Evolutionary conservation across 2,113 vertebrate species (phyloP).

Genomic region (Panthera leo): DNA sequence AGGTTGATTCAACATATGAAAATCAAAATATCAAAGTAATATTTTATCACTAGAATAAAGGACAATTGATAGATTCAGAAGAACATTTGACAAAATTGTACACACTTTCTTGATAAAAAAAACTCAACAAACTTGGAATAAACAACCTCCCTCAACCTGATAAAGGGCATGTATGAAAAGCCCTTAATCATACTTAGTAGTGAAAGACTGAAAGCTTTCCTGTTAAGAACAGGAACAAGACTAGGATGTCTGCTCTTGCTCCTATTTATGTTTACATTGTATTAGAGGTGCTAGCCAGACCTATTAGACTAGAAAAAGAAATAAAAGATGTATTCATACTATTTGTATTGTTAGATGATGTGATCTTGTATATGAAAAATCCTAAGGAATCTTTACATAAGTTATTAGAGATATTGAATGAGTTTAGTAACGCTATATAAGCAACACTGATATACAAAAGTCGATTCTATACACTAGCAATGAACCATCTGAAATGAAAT

Average conservation of each 20-base stretch:
- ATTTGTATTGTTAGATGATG: background rate
- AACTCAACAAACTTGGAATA: background rate
- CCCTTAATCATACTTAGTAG: background rate
- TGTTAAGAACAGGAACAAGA: background rate
- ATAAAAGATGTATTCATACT: background rate
- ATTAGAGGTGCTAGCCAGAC: background rate
- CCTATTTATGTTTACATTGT: background rate
- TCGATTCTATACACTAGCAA: background rate
- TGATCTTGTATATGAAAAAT: background rate
- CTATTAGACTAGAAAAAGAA: background rate
- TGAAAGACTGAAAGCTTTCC: background rate
- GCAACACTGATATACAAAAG: background rate
- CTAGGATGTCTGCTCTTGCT: background rate
- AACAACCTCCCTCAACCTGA: background rate
- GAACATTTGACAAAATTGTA: background rate
- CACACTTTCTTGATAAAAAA: conserved; percentile 2
- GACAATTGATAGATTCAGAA: background rate
- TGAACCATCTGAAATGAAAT: background rate
- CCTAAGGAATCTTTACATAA: background rate
- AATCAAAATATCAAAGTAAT: background rate
- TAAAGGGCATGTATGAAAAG: background rate
- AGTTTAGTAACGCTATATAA: background rate
- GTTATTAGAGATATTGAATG: background rate
- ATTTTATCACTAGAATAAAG: background rate
- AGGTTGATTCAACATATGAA: background rate